Conservation (phyloP, 2,113 vertebrate species). For the Astatotilapia flaviijosephi region DNA sequence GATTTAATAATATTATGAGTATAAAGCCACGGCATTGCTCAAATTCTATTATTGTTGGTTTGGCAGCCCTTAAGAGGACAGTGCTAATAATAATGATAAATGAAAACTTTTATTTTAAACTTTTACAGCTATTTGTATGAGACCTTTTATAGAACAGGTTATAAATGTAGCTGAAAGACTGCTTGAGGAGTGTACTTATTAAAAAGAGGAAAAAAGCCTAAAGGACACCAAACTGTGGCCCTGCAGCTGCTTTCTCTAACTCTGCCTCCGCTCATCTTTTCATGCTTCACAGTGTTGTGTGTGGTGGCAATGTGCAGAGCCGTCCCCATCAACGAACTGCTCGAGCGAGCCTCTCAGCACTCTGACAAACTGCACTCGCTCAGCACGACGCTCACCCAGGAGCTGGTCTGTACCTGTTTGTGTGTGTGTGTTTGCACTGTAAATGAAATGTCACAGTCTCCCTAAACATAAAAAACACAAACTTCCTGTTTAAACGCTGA, state of each 20-base stretch:
- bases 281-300: slow-evolving; percentile 17
- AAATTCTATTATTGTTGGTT: not conserved
- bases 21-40: not conserved
- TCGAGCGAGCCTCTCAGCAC: slow-evolving; percentile 68
- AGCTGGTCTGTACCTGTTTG: slow-evolving; percentile 59
- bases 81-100: not conserved
- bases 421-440: not conserved
- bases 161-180: not conserved
- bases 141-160: not conserved
- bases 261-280: not conserved
- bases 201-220: accelerated
- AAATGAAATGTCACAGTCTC: not conserved
- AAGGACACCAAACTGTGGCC: not conserved
- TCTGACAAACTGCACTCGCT: slow-evolving; percentile 73
- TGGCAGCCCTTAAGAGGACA: not conserved
- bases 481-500: not conserved
- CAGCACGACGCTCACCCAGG: slow-evolving; percentile 63
- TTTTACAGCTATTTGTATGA: not conserved
- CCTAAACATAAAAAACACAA: not conserved
- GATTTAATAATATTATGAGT: not conserved
- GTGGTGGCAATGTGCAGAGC: slow-evolving; percentile 18
- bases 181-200: accelerated
- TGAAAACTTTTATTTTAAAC: not conserved
- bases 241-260: not conserved
- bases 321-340: slow-evolving; percentile 61